These are phyloP conservation scores for Fregetta grallaria DNA, from an alignment of 2,113 vertebrate genomes.

Conservation along the genomic window DNA sequence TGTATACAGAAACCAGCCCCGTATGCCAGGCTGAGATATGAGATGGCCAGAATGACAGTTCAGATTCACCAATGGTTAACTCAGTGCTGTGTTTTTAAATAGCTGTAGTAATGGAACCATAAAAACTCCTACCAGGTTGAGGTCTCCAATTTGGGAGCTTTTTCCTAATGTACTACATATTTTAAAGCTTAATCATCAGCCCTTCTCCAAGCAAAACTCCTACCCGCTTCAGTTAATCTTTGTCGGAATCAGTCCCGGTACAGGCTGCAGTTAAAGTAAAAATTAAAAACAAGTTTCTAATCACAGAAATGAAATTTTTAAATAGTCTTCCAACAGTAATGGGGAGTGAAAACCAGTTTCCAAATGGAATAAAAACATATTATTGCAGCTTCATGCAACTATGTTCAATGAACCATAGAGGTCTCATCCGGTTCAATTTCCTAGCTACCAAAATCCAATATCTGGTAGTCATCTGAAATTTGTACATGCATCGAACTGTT, in stretches of 20 bases:
- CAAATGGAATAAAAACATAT: not conserved
- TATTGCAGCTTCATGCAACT: not conserved
- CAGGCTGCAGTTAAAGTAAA: not conserved
- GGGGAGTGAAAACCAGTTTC: not conserved
- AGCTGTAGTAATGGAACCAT: not conserved
- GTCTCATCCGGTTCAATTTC: not conserved
- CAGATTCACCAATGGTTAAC: not conserved
- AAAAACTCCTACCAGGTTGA: conserved; percentile 18
- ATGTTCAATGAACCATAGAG: not conserved
- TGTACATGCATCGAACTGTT: not conserved
- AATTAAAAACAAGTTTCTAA: not conserved
- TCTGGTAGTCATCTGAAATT: not conserved
- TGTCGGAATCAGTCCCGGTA: not conserved
- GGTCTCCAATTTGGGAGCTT: not conserved
- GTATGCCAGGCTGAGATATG: not conserved
- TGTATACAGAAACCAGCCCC: not conserved
- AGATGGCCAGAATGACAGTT: not conserved
- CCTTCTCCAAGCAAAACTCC: conserved; percentile 30
- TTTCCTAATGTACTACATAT: conserved; percentile 1
- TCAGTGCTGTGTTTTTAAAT: not conserved
- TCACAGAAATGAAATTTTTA: not conserved
- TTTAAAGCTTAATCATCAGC: conserved; percentile 55
- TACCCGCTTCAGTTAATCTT: conserved; percentile 24
- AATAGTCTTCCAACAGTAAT: not conserved
- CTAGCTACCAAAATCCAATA: not conserved